Conservation (phyloP, 1,140 invertebrate species). For the Hyles euphorbiae region DNA sequence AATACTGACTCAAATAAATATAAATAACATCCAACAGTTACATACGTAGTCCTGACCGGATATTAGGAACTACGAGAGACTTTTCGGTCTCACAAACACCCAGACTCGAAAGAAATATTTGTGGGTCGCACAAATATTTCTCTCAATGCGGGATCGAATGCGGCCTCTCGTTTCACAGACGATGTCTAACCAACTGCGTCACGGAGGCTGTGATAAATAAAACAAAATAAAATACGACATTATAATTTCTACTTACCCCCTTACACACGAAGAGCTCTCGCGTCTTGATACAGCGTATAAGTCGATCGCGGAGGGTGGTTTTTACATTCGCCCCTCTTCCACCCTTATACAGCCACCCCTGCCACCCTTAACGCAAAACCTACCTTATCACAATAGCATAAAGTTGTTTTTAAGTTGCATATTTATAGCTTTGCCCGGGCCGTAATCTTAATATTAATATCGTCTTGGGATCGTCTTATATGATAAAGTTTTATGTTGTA, state of each 20-base stretch:
- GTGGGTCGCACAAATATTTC: too few species aligned
- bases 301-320: conserved; percentile 73
- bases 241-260: conserved; percentile 26
- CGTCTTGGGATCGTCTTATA: conserved; percentile 49
- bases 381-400: conserved; percentile 13
- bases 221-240: not conserved
- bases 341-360: conserved; percentile 45
- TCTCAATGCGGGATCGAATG: too few species aligned
- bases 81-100: too few species aligned
- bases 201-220: too few species aligned
- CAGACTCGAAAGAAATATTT: too few species aligned
- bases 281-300: conserved; percentile 74
- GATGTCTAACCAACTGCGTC: too few species aligned
- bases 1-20: too few species aligned
- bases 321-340: conserved; percentile 70
- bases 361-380: conserved; percentile 23
- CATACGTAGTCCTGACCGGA: too few species aligned
- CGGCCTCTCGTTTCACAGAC: too few species aligned
- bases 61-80: too few species aligned
- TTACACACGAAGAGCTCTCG: conserved; percentile 20
- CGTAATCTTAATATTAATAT: conserved; percentile 73
- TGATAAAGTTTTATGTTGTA: conserved; percentile 35
- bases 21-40: too few species aligned
- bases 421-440: conserved; percentile 37
- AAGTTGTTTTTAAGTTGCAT: not conserved